These are phyloP conservation scores for Pagrus major DNA, from an alignment of 2,113 vertebrate genomes.

Conservation along the genomic window DNA sequence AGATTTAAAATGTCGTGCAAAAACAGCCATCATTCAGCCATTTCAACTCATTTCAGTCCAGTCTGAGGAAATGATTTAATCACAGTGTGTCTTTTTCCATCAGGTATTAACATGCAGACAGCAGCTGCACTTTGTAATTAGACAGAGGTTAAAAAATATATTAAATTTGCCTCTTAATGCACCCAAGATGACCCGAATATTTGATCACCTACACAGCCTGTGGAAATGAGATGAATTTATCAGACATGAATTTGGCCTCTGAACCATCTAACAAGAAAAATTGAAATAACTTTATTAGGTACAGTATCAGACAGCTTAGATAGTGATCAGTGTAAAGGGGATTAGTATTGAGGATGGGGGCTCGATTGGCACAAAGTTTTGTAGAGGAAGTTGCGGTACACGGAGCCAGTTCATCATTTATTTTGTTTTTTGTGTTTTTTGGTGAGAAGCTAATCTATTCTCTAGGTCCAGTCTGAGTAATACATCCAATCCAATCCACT, in stretches of 20 bases:
- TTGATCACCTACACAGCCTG: conserved; percentile 17
- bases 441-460: not conserved
- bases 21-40: not conserved
- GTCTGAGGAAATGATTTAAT: not conserved
- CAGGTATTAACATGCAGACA: conserved; percentile 37
- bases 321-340: conserved; percentile 1
- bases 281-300: no score
- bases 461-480: not conserved
- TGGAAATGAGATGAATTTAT: conserved; percentile 21
- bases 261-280: not conserved
- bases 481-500: no score
- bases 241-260: conserved; percentile 9
- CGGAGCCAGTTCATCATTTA: not conserved
- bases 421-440: not conserved
- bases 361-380: not conserved
- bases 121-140: conserved; percentile 18
- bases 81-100: not conserved
- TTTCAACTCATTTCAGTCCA: not conserved
- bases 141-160: conserved; percentile 20
- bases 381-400: not conserved
- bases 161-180: conserved; percentile 17
- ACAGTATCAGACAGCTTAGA: not conserved
- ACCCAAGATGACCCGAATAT: conserved; percentile 24
- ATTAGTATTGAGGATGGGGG: not conserved
- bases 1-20: not conserved